Base-by-base conservation (phyloP, 2,113 vertebrate genomes). In the Circaetus gallicus region DNA sequence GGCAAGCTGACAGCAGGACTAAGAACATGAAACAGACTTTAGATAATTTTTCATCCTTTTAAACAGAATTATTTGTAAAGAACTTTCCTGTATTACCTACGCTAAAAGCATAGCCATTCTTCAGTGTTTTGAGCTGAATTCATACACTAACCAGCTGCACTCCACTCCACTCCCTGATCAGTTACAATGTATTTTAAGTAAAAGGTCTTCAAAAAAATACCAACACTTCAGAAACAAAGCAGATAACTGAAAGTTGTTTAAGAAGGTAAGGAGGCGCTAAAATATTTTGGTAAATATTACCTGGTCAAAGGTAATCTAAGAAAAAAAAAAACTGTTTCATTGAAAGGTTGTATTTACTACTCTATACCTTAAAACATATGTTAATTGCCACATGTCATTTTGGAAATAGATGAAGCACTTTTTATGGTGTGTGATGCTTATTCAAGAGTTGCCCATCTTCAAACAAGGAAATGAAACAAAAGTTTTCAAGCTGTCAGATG, bases 401-500 rank as follows among this genome's bases (percentile, higher is more conserved):
- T 38, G 70, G 78, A 73, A 82, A 49, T 1, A 36, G 42, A 36
- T 2, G 3, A 49, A 85, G 55, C 36, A 5, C 11, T 71, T 90
- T 13, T 28, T 43, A 1, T 0, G 4, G 22, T 5, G n/a, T 1
- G 1, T 0, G 32, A 34, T 18, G 36, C 40, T 7, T 43, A 20
- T 7, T 36, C 16, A 53, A 45, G 34, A 83, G 55, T 2, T 13
- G 65, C 25, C 58, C 73, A 19, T 34, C 49, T 62, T 67, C 82
- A 21, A 26, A 36, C 0, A 7, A 13, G 55, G 80, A 69, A 93
- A 58, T 0, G 13, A 85, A 66, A 70, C 34, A 49, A n/a, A 47
- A 77, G 66, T 67, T 56, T 58, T 45, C 1, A 11, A 61, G 52
- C 2, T 42, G 56, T 38, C 71, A 81, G 28, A 70, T 7, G 32